Base-by-base conservation (phyloP, 2,888 invertebrate species). In the Eudasyphora cyanicolor region DNA sequence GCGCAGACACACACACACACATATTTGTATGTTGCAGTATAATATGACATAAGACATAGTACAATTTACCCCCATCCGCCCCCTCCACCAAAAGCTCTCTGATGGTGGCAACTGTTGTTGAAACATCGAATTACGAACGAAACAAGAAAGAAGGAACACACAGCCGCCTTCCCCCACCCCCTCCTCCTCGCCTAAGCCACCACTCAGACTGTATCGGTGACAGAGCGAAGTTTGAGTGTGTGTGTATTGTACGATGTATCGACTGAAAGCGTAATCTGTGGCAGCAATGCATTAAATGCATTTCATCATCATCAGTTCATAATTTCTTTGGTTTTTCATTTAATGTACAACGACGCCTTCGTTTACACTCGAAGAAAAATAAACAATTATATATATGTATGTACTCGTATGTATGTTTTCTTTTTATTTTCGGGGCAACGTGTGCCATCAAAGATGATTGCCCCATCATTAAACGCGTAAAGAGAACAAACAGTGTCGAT, bases 1-100 rank as follows among this genome's bases (percentile, higher is more conserved):
- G 51, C 54, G 17, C 60, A 70, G 4, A 60, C 60, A 67, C 49
- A 64, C 35, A 29, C 76, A 79, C 62, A 82, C 83, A 73, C 51
- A 76, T 64, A 73, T 42, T 45, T n/a, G 32, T 4, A 45, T 27
- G 42, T 3, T 49, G 12, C 0, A 32, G 7, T 42, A 24, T 42
- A 42, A 42, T 67, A 42, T 67, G 67, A 67, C 67, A 67, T 67
- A 67, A 67, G 67, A 42, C 19, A 19, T n/a, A 5, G 10, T 42
- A 67, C 67, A 67, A 67, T 67, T n/a, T 67, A 67, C 14, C 35
- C 17, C 19, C n/a, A n/a, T n/a, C n/a, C 35, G 8, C 17, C 42
- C 42, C 38, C 67, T 42, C 67, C 24, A 42, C n/a, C n/a, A n/a
- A n/a, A 12, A 1, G 45, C 57, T 29, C 4, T 60, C n/a, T n/a